phyloP scores from a whole-genome alignment of 2,797 vertebrate genomes.

The Sternotherus odoratus region DNA sequence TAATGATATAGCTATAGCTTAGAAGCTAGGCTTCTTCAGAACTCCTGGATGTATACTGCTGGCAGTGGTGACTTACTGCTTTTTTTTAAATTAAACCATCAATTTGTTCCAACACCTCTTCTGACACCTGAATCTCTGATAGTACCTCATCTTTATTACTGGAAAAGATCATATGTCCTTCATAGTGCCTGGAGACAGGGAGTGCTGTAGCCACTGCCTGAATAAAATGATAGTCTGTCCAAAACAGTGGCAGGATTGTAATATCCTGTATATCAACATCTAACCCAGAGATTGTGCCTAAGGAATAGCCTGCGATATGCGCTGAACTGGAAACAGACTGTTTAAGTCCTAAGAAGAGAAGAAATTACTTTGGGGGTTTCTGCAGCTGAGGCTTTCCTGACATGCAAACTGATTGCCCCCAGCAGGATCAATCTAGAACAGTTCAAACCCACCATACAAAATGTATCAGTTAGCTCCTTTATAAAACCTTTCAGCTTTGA shows the following conservation, averaged over 20 bases:
- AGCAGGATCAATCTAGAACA: neutral
- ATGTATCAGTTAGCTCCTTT: neutral
- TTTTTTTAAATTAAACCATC: neutral
- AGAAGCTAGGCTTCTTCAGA: neutral
- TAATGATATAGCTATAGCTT: neutral
- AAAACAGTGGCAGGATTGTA: neutral
- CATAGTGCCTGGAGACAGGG: neutral
- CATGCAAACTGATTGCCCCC: neutral
- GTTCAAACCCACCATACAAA: neutral
- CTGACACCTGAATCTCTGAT: neutral
- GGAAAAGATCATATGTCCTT: rapidly evolving
- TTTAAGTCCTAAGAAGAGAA: neutral
- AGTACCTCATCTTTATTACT: neutral
- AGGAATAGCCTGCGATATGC: neutral
- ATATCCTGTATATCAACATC: neutral
- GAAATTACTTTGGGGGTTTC: neutral
- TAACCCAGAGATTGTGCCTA: neutral
- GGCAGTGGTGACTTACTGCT: neutral
- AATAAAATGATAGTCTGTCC: neutral
- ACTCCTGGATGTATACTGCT: rapidly evolving
- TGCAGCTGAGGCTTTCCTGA: neutral
- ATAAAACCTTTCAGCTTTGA: neutral
- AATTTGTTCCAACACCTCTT: neutral
- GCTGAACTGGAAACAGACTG: neutral
- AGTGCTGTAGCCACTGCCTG: neutral